Evolutionary conservation across 2,113 vertebrate species (phyloP).

Genomic region (Corythoichthys haematopterus): DNA sequence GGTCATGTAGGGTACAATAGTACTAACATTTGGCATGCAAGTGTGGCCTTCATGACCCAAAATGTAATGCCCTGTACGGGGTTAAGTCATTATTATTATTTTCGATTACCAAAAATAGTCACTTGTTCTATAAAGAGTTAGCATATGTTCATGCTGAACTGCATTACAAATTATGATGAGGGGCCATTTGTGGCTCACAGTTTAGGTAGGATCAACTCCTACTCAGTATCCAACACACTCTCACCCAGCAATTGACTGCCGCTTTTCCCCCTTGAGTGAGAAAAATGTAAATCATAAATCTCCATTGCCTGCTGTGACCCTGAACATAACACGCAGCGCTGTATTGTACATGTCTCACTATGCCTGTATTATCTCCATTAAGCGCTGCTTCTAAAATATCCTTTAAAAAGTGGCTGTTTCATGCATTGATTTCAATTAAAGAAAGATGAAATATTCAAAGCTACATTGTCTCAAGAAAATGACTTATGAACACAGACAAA

Average conservation of each 20-base stretch:
- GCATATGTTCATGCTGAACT: not conserved
- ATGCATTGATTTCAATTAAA: not conserved
- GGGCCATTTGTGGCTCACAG: not conserved
- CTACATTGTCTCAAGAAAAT: conserved; percentile 27
- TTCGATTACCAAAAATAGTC: too few relatives aligned
- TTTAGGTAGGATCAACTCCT: not conserved
- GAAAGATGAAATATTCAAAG: not conserved
- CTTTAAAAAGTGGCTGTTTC: not conserved
- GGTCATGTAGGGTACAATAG: too few relatives aligned
- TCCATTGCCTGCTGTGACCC: not conserved
- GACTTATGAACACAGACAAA: conserved; percentile 28
- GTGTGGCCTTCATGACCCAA: too few relatives aligned
- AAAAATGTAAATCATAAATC: not conserved
- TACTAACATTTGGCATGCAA: too few relatives aligned
- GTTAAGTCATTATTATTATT: too few relatives aligned
- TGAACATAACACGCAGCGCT: not conserved
- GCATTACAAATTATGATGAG: not conserved
- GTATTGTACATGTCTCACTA: not conserved
- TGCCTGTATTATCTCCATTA: not conserved
- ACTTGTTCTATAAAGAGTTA: too few relatives aligned
- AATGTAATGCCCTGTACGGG: too few relatives aligned
- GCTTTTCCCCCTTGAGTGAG: not conserved
- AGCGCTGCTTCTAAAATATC: not conserved
- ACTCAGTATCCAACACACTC: not conserved
- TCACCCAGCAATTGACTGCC: not conserved